Evolutionary conservation across 2,113 vertebrate species (phyloP).

Genomic region (Plecturocebus donacophilus): DNA sequence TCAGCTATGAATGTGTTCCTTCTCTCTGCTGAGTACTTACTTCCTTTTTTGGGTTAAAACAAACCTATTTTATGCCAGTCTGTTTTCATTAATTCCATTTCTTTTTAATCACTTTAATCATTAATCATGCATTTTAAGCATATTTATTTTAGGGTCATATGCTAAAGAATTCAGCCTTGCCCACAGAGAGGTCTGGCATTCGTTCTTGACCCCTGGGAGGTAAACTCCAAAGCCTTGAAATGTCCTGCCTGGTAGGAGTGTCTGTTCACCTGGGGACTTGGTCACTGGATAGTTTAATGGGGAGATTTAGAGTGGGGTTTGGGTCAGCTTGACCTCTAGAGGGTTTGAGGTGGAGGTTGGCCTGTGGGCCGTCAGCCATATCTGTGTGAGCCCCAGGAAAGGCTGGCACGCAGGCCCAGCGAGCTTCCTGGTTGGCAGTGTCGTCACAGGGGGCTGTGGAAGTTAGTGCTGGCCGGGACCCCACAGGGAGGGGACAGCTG

Average conservation of each 20-base stretch:
- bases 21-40: fast-evolving
- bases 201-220: neutral
- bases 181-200: neutral
- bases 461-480: neutral
- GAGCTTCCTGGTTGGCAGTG: neutral
- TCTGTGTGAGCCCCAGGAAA: neutral
- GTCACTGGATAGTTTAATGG: neutral
- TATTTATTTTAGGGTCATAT: neutral
- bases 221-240: neutral
- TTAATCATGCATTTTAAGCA: neutral
- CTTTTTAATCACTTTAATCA: neutral
- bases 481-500: neutral
- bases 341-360: neutral
- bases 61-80: neutral
- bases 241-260: neutral
- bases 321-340: neutral
- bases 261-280: neutral
- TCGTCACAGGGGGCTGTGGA: too few relatives aligned
- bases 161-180: neutral
- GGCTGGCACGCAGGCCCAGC: neutral
- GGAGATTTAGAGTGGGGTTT: neutral
- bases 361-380: neutral
- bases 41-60: neutral
- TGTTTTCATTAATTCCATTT: neutral
- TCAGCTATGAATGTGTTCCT: fast-evolving